Evolutionary conservation across 2,888 invertebrate species (phyloP).

Genomic region (Heliconius ethilla): DNA sequence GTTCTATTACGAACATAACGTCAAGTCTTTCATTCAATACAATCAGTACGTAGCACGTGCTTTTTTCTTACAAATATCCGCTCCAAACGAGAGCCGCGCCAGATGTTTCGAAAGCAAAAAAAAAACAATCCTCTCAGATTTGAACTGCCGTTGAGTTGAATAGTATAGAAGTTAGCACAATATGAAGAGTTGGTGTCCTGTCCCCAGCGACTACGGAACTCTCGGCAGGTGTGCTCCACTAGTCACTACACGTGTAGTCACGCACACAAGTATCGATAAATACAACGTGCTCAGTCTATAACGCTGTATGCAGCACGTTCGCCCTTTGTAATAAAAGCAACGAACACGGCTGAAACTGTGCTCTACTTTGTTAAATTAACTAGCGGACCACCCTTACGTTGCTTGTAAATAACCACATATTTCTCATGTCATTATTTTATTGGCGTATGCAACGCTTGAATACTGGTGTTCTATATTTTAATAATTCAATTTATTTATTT

Average conservation of each 20-base stretch:
- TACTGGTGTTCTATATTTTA: not conserved
- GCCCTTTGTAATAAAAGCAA: slow-evolving; percentile 61
- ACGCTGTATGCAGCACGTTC: slow-evolving; percentile 56
- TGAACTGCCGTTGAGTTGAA: slow-evolving; percentile 56
- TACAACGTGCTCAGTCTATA: slow-evolving; percentile 42
- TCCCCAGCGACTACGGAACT: slow-evolving; percentile 42
- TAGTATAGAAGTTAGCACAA: slow-evolving; percentile 53
- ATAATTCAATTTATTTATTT: not conserved
- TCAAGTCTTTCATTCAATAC: slow-evolving; percentile 33
- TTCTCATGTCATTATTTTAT: not conserved
- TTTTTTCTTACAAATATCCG: slow-evolving; percentile 49
- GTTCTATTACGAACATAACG: slow-evolving; percentile 2
- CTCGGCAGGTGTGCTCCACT: slow-evolving; percentile 52
- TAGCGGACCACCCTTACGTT: not conserved
- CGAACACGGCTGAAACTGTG: slow-evolving; percentile 48
- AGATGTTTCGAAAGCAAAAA: slow-evolving; percentile 65
- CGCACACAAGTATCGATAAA: slow-evolving; percentile 47
- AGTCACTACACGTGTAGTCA: slow-evolving; percentile 48
- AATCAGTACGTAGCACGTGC: slow-evolving; percentile 69
- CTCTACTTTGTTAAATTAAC: slow-evolving; percentile 55
- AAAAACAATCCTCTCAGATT: slow-evolving; percentile 56
- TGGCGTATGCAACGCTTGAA: not conserved
- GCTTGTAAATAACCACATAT: not conserved
- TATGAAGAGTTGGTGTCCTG: slow-evolving; percentile 40
- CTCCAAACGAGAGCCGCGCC: slow-evolving; percentile 60